phyloP scores from a whole-genome alignment of 2,113 vertebrate genomes.

The Callaeas wilsoni region DNA sequence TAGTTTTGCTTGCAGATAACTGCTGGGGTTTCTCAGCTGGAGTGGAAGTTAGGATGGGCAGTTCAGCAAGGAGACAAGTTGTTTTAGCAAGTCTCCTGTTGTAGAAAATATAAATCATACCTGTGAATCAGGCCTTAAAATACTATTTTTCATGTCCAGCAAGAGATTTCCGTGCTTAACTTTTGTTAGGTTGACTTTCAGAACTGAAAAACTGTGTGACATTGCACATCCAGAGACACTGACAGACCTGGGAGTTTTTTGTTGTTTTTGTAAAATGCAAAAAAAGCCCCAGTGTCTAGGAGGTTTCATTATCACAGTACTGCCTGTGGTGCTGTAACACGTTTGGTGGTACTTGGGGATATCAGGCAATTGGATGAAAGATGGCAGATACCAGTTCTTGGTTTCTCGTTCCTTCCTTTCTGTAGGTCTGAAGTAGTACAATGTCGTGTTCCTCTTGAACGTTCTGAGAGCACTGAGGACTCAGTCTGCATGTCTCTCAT shows the following conservation, averaged over 20 bases:
- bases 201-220: not conserved
- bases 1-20: not conserved
- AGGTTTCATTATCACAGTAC: not conserved
- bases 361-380: not conserved
- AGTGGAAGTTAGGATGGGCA: not conserved
- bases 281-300: not conserved
- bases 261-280: not conserved
- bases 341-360: not conserved
- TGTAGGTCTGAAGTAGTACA: not conserved
- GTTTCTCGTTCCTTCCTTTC: not conserved
- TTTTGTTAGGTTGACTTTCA: not conserved
- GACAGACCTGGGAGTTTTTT: not conserved
- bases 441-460: not conserved
- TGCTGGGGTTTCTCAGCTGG: not conserved
- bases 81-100: not conserved
- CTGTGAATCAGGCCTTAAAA: not conserved
- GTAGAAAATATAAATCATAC: not conserved
- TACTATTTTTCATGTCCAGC: not conserved
- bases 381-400: not conserved
- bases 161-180: not conserved
- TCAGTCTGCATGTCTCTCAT: rapidly evolving
- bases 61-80: not conserved
- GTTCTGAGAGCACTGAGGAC: not conserved
- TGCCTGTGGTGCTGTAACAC: not conserved
- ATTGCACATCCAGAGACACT: rapidly evolving